Evolutionary conservation across 2,113 vertebrate species (phyloP).

Genomic region (western clawed frog (Xenopus tropicalis)): DNA sequence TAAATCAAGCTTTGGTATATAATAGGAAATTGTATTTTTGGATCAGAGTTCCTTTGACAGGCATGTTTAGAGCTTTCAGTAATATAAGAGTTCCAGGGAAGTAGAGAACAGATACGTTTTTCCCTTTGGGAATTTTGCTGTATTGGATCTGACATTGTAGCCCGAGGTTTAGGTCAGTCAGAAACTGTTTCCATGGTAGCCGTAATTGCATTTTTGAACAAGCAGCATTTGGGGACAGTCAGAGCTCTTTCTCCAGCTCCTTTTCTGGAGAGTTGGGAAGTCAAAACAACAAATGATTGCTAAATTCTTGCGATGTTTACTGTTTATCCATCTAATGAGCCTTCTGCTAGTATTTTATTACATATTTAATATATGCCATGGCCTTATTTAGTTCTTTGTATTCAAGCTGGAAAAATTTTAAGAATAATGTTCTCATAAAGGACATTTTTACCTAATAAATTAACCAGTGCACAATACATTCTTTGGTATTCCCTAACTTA

Average conservation of each 20-base stretch:
- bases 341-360: slow-evolving; percentile 4
- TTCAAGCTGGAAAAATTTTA: too few species aligned
- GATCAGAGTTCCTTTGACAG: slow-evolving; percentile 1
- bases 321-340: slow-evolving; percentile 12
- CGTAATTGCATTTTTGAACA: slow-evolving; percentile 31
- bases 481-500: too few species aligned
- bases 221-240: slow-evolving; percentile 30
- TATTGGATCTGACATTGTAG: slow-evolving; percentile 39
- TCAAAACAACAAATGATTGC: slow-evolving; percentile 7
- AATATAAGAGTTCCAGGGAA: slow-evolving; percentile 30
- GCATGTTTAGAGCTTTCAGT: slow-evolving; percentile 10
- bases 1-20: too few species aligned
- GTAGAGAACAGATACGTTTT: slow-evolving; percentile 10
- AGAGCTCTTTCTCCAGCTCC: neutral
- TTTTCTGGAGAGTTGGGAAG: neutral
- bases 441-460: too few species aligned
- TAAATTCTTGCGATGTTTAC: slow-evolving; percentile 4
- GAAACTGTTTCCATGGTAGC: slow-evolving; percentile 32
- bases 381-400: too few species aligned
- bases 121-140: slow-evolving; percentile 24
- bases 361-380: too few species aligned
- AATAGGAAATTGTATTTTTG: too few species aligned
- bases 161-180: slow-evolving; percentile 39
- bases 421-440: too few species aligned
- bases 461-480: too few species aligned